phyloP scores from a whole-genome alignment of 2,113 vertebrate species.

The Eidolon helvum region DNA sequence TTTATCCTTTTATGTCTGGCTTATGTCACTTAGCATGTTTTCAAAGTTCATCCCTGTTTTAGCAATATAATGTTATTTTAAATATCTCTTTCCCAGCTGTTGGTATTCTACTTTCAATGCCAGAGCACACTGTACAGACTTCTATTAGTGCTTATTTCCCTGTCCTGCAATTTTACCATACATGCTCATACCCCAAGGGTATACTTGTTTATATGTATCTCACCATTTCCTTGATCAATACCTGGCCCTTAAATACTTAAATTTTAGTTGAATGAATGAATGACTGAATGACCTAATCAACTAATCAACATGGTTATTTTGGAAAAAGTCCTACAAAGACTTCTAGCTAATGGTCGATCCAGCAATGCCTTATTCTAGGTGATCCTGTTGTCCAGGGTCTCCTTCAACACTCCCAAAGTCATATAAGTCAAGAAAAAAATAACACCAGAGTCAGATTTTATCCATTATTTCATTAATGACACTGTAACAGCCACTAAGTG shows the following conservation, averaged over 20 bases:
- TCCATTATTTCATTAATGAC: neutral
- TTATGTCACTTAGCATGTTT: neutral
- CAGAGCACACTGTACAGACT: neutral
- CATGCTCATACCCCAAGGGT: neutral
- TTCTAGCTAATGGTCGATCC: neutral
- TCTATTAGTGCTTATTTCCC: too few species aligned
- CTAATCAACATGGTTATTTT: neutral
- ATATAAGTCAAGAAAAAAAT: neutral
- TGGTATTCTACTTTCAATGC: neutral
- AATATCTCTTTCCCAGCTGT: neutral
- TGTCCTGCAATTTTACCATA: neutral
- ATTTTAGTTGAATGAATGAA: neutral
- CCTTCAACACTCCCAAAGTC: conserved; percentile 1
- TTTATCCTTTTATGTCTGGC: neutral
- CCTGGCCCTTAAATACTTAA: neutral
- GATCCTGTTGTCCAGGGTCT: neutral
- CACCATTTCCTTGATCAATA: neutral
- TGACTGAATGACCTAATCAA: neutral
- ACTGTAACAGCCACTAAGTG: neutral
- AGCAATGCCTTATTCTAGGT: neutral
- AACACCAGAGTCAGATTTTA: conserved; percentile 1
- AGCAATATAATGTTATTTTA: neutral
- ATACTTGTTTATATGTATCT: neutral
- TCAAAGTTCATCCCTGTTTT: neutral
- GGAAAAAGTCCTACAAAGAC: neutral